phyloP scores from a whole-genome alignment of 2,113 vertebrate species.

The Xiphophorus hellerii region DNA sequence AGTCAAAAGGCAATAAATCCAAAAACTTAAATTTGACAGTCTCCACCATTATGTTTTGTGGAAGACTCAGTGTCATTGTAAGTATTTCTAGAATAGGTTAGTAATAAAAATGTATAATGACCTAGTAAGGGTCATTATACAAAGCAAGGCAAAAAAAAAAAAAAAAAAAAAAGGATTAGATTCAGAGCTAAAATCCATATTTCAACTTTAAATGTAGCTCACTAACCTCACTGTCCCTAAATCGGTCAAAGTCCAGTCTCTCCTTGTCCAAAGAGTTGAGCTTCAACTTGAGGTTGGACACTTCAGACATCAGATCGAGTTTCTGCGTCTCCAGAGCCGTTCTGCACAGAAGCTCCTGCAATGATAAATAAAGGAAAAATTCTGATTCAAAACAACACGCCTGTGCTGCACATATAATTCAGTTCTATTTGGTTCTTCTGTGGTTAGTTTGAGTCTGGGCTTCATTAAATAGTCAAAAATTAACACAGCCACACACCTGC shows the following conservation, averaged over 20 bases:
- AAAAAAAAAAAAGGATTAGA: not conserved
- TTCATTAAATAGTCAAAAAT: not conserved
- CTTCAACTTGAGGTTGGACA: slow-evolving; percentile 94
- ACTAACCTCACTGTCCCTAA: slow-evolving; percentile 90
- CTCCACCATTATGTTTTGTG: not conserved
- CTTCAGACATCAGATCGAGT: slow-evolving; percentile 91
- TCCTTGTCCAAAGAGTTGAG: slow-evolving; percentile 89
- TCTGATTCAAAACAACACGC: not conserved
- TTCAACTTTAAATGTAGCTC: slow-evolving; percentile 2
- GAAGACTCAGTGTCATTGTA: not conserved
- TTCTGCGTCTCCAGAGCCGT: slow-evolving; percentile 94
- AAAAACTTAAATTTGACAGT: not conserved
- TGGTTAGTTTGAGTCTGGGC: not conserved
- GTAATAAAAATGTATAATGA: no score
- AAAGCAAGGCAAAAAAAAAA: no score
- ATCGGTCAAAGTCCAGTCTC: slow-evolving; percentile 86
- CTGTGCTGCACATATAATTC: not conserved
- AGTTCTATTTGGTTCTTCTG: not conserved
- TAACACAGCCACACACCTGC: slow-evolving; percentile 81
- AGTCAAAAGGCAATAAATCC: not conserved
- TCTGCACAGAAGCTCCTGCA: slow-evolving; percentile 92
- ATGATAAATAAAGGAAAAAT: slow-evolving; percentile 8
- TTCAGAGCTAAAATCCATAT: not conserved
- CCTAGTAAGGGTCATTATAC: not conserved
- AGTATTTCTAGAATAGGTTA: no score